phyloP scores from a whole-genome alignment of 2,888 invertebrate species.

The Oligia latruncula region DNA sequence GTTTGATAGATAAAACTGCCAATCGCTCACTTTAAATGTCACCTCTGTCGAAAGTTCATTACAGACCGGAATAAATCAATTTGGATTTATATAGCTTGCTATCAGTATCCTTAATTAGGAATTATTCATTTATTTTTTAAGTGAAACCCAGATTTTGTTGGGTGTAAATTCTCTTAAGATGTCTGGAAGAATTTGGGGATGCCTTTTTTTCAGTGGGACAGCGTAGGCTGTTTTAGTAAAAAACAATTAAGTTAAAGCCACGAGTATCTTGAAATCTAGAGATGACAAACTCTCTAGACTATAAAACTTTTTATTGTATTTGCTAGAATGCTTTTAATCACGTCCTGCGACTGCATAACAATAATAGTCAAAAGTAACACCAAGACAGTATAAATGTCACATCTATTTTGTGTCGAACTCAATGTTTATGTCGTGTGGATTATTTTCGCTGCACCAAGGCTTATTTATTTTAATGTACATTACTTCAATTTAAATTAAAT shows the following conservation, averaged over 20 bases:
- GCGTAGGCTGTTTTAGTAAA: not conserved
- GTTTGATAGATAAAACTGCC: not conserved
- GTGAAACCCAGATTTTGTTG: not conserved
- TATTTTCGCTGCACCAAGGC: slow-evolving; percentile 42
- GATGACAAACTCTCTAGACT: not conserved
- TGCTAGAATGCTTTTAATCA: not conserved
- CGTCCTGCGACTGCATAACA: not conserved
- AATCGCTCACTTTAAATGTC: not conserved
- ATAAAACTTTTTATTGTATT: not conserved
- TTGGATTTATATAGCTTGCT: not conserved
- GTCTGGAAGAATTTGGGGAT: not conserved
- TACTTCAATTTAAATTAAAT: slow-evolving; percentile 56
- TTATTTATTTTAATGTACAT: slow-evolving; percentile 49
- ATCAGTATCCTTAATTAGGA: not conserved
- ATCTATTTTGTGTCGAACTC: slow-evolving; percentile 21
- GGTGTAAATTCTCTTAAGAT: not conserved
- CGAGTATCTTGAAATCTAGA: not conserved
- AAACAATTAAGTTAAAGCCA: not conserved
- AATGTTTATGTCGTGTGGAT: slow-evolving; percentile 20
- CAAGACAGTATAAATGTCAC: slow-evolving; percentile 24
- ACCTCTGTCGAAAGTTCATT: not conserved
- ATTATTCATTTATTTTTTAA: not conserved
- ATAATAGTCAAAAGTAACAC: not conserved
- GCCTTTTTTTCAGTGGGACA: not conserved
- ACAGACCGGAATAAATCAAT: no score